Conservation (phyloP, 37 sponge, comb jelly and placozoan species). For the Eunapius fragilis region DNA sequence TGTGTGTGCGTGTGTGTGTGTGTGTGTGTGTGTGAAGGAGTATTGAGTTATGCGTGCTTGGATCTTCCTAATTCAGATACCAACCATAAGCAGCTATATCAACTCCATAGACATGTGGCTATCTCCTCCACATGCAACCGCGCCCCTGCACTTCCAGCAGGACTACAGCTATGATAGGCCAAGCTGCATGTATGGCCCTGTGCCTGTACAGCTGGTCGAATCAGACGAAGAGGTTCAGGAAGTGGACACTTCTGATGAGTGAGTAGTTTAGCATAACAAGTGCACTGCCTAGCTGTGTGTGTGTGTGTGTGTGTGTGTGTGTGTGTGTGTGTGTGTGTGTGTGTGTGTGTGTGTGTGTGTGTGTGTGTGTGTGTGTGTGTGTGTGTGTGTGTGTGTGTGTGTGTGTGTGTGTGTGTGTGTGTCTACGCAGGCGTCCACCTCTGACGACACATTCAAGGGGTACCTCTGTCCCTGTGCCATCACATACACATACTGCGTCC, state of each 20-base stretch:
- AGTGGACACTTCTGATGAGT: background rate
- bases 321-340: constrained; percentile 31
- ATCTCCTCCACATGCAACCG: background rate
- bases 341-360: constrained; percentile 25
- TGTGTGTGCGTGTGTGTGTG: background rate
- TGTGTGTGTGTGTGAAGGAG: no score
- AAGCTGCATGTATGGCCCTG: background rate
- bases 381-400: constrained; percentile 11
- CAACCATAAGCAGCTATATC: background rate
- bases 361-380: no score
- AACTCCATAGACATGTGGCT: background rate
- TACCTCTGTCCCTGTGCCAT: background rate
- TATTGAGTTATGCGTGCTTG: no score
- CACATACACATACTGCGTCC: background rate
- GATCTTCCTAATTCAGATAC: background rate
- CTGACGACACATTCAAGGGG: background rate
- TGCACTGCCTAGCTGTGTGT: no score
- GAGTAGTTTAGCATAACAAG: background rate
- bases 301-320: constrained; percentile 2
- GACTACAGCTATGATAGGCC: background rate
- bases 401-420: background rate
- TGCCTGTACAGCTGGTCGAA: background rate
- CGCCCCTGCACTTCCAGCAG: background rate
- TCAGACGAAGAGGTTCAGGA: background rate
- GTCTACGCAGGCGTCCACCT: background rate